A percentile compares a stretch with the other conserved stretches of the same genome.
phyloP scores from a whole-genome alignment of 2,113 vertebrate genomes.

The Propithecus coquereli region DNA sequence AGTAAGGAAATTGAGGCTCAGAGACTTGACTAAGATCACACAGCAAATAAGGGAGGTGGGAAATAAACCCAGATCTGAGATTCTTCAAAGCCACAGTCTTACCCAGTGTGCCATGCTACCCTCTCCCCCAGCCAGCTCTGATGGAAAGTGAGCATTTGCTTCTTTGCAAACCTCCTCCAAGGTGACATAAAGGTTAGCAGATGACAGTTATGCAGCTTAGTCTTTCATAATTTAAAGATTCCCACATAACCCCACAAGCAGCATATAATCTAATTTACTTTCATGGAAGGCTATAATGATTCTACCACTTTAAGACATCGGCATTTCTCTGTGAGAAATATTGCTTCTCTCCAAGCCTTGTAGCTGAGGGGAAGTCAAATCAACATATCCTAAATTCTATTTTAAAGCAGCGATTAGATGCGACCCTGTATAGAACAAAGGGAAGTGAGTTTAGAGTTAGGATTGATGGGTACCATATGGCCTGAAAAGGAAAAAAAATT shows the following conservation, averaged over 20 bases:
- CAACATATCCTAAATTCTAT: conserved; percentile 45
- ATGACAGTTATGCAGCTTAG: background rate
- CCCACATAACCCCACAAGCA: background rate
- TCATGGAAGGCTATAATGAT: conserved; percentile 5
- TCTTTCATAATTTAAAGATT: conserved; percentile 24
- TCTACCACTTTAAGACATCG: conserved; percentile 7
- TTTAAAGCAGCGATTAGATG: conserved; percentile 58
- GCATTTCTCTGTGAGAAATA: conserved; percentile 32
- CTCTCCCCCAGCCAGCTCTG: background rate
- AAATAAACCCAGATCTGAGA: background rate
- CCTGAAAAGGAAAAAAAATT: background rate
- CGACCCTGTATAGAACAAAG: conserved; percentile 43
- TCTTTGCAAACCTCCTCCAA: background rate
- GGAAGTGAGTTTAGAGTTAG: conserved; percentile 50
- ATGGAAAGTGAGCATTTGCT: background rate
- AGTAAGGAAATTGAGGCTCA: background rate
- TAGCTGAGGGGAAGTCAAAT: conserved; percentile 44
- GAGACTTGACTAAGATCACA: background rate
- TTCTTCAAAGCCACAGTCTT: background rate
- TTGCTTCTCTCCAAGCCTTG: conserved; percentile 26
- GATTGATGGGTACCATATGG: conserved; percentile 62
- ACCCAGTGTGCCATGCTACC: too few species aligned
- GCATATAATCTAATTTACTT: conserved; percentile 16
- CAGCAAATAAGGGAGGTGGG: background rate
- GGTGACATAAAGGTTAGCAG: background rate